These are phyloP conservation scores for Noctilio leporinus DNA, from an alignment of 2,113 vertebrate genomes.

Conservation along the genomic window DNA sequence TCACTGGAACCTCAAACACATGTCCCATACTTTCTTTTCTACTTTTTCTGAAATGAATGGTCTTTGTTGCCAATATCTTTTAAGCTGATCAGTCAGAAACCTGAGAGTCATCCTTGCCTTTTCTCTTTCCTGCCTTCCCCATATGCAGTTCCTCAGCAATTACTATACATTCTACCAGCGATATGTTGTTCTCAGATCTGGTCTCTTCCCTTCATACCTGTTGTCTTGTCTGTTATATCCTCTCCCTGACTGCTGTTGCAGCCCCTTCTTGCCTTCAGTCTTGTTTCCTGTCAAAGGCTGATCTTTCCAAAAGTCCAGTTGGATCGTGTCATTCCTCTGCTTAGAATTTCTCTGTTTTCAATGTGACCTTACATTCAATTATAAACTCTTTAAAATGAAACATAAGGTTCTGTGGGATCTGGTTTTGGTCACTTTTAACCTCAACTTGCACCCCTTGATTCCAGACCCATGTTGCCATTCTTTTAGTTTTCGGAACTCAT, in stretches of 20 bases:
- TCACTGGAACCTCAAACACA: not conserved
- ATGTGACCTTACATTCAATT: not conserved
- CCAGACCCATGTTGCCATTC: not conserved
- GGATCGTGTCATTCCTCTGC: not conserved
- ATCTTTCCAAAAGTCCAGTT: not conserved
- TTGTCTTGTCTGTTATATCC: not conserved
- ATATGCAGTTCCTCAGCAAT: not conserved
- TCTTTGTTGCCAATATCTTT: not conserved
- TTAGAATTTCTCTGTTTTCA: conserved; percentile 12
- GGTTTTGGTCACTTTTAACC: not conserved
- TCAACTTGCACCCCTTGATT: not conserved
- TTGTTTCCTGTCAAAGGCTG: not conserved
- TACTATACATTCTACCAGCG: not conserved
- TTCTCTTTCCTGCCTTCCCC: not conserved
- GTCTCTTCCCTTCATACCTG: not conserved
- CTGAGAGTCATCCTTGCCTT: not conserved
- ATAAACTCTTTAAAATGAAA: not conserved
- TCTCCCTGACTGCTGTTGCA: not conserved
- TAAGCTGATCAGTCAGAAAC: not conserved
- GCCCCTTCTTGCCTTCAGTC: not conserved
- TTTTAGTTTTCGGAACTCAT: not conserved
- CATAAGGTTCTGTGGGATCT: not conserved
- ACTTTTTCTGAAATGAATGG: not conserved
- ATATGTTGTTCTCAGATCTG: not conserved
- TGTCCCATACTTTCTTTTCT: not conserved